Base-by-base conservation (phyloP, 1,140 invertebrate species). In the Ceratosolen solmsi region DNA sequence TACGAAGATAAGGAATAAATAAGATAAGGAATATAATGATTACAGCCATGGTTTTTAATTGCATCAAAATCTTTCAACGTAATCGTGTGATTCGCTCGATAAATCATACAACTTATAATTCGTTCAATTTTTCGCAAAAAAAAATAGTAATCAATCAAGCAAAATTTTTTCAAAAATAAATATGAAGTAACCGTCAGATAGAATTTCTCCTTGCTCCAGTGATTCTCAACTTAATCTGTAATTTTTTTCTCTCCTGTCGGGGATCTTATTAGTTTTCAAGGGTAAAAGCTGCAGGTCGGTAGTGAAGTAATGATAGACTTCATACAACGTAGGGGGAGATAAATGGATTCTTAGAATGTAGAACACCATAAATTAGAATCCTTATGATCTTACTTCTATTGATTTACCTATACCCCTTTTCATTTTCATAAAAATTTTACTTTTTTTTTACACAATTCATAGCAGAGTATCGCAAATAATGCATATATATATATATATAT, bases 301-400 rank as follows among this genome's bases (percentile, higher is more conserved):
- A 56, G 33, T 27, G 20, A 46, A 73, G 63, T 80, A 80, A 81
- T 81, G 78, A 79, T 83, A 74, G 82, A 76, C 71, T 65, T 49
- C 54, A 60, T 58, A 46, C 30, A 70, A 51, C 51, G 78, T 75
- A 80, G 82, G 70, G 41, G 74, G 72, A 83, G 82, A 83, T 78
- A 83, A 73, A 81, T 72, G 56, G 49, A 30, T 71, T 74, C 73
- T 68, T 36, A 76, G 78, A 60, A 71, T 51, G 27, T n/a, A 74
- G 33, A 76, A 72, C n/a, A 46, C 46, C 63, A 77, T 82, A 68
- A 82, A 78, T 63, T 73, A 65, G 56, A 51, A 56, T 74, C 41
- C 38, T 65, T 77, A 73, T 4, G 38, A 49, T 77, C 58, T 68
- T 30, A 33, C 41, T 3, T 68, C 20, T 77, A 77, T 77, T 58